Percentiles rank a stretch among this genome's conserved stretches.
phyloP scores from a whole-genome alignment of 2,888 invertebrate species.

The Thyatira batis region DNA sequence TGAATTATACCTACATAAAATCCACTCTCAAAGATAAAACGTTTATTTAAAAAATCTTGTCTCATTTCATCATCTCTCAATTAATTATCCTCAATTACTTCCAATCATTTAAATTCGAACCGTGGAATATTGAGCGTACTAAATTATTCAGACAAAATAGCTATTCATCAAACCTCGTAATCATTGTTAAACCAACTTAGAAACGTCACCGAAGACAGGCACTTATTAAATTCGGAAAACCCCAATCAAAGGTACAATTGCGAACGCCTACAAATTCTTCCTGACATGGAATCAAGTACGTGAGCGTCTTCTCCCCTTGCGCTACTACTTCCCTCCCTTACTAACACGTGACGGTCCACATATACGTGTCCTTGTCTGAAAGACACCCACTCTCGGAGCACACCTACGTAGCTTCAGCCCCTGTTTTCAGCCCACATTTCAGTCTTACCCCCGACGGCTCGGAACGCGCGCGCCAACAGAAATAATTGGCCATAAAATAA shows the following conservation, averaged over 20 bases:
- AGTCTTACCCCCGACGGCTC: slow-evolving; percentile 56
- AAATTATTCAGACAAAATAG: background rate
- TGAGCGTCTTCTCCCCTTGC: slow-evolving; percentile 49
- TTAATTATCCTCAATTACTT: background rate
- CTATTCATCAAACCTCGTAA: slow-evolving; percentile 5
- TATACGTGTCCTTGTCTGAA: slow-evolving; percentile 44
- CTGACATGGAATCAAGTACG: slow-evolving; percentile 55
- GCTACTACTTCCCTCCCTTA: slow-evolving; percentile 37
- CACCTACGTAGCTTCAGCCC: slow-evolving; percentile 60
- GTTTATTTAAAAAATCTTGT: background rate
- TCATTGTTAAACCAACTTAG: slow-evolving; percentile 15
- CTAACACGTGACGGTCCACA: slow-evolving; percentile 6
- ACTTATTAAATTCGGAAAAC: slow-evolving; percentile 66
- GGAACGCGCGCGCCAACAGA: slow-evolving; percentile 29
- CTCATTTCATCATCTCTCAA: background rate
- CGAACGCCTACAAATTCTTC: slow-evolving; percentile 73
- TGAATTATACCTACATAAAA: too few species aligned
- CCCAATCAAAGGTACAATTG: slow-evolving; percentile 67
- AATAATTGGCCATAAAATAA: slow-evolving; percentile 1
- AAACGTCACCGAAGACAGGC: slow-evolving; percentile 25
- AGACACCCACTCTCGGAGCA: slow-evolving; percentile 65
- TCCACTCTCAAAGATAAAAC: too few species aligned
- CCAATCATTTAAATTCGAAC: background rate
- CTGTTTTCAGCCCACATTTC: slow-evolving; percentile 65
- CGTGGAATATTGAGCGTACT: background rate